These are phyloP conservation scores for Ceratotherium simum DNA, from an alignment of 2,113 vertebrate genomes.

Conservation along the genomic window DNA sequence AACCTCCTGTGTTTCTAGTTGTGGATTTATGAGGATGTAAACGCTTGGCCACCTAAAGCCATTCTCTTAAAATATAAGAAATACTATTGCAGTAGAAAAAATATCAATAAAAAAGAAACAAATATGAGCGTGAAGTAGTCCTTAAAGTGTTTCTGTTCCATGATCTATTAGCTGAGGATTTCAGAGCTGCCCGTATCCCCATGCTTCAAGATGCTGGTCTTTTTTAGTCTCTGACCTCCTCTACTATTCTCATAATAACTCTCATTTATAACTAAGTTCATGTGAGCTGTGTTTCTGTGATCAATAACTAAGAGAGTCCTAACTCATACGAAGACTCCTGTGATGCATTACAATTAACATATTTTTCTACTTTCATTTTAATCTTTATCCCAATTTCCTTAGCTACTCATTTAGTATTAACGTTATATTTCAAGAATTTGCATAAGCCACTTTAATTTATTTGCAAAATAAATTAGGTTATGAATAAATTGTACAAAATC, in stretches of 20 bases:
- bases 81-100: background rate
- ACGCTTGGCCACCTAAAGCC: background rate
- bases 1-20: background rate
- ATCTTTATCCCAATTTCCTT: background rate
- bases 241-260: background rate
- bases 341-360: background rate
- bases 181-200: background rate
- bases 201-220: background rate
- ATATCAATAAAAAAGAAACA: background rate
- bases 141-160: background rate
- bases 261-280: background rate
- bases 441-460: background rate
- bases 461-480: background rate
- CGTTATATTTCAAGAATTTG: background rate
- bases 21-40: background rate
- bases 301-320: background rate
- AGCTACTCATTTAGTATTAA: background rate
- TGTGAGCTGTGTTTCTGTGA: background rate
- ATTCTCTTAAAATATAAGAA: background rate
- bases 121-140: background rate
- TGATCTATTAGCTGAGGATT: background rate
- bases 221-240: background rate
- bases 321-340: background rate
- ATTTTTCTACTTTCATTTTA: background rate
- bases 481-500: slow-evolving; percentile 9